A percentile compares a stretch with the other conserved stretches of the same genome.
Evolutionary conservation across 2,888 invertebrate genomes (phyloP).

Genomic region (Acrobasis suavella): DNA sequence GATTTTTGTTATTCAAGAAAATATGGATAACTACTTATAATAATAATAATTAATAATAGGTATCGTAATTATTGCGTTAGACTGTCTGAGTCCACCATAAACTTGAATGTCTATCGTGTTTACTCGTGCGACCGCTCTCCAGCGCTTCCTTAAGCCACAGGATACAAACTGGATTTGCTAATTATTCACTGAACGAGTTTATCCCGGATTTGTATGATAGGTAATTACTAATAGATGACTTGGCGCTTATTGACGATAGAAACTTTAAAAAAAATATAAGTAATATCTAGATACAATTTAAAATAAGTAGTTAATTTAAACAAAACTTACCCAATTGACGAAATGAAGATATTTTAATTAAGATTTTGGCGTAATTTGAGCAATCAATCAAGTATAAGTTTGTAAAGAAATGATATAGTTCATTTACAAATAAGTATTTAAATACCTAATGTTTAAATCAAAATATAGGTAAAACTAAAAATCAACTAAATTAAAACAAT

Average conservation of each 20-base stretch:
- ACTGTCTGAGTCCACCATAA: constrained; percentile 3
- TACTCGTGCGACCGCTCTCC: constrained; percentile 50
- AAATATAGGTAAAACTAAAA: no score
- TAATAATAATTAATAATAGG: no score
- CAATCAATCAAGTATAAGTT: no score
- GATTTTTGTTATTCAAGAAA: neutral
- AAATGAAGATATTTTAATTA: no score
- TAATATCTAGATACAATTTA: no score
- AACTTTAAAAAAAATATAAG: neutral
- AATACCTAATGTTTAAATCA: no score
- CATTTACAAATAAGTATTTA: no score
- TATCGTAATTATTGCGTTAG: neutral
- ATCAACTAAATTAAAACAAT: no score
- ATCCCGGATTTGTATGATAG: constrained; percentile 47
- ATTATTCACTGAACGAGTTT: constrained; percentile 44
- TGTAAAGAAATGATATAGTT: no score
- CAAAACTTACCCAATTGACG: no score
- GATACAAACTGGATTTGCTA: constrained; percentile 63
- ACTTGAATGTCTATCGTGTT: constrained; percentile 33
- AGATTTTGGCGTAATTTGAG: no score
- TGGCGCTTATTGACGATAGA: neutral
- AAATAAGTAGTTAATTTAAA: no score
- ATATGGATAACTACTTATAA: neutral
- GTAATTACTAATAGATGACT: constrained; percentile 15
- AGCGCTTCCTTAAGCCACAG: constrained; percentile 62